Conservation (phyloP, 2,888 invertebrate species). For the Subacronicta megacephala region DNA sequence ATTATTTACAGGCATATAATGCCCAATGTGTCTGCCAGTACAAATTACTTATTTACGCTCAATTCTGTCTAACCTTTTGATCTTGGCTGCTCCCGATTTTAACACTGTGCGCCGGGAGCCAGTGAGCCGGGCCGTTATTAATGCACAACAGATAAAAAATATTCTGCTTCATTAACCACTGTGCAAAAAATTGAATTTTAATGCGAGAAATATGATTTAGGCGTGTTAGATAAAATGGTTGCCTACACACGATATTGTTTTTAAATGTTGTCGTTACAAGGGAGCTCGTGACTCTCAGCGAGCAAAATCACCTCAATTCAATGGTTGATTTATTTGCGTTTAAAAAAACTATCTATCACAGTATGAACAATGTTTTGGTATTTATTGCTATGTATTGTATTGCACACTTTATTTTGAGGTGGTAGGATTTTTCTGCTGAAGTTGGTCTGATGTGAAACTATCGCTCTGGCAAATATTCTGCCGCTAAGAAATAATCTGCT, state of each 20-base stretch:
- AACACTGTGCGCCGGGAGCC: constrained; percentile 4
- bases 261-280: background rate
- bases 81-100: constrained; percentile 15
- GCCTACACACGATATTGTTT: background rate
- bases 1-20: constrained; percentile 24
- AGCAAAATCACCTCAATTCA: too few relatives aligned
- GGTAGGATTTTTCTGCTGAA: too few relatives aligned
- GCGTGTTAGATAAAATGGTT: background rate
- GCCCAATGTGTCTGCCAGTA: constrained; percentile 34
- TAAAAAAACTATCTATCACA: too few relatives aligned
- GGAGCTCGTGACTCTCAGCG: too few relatives aligned
- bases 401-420: too few relatives aligned
- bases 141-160: constrained; percentile 41
- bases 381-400: too few relatives aligned
- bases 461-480: too few relatives aligned
- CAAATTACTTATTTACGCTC: constrained; percentile 45
- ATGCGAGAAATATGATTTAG: constrained; percentile 29
- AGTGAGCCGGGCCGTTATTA: constrained; percentile 28
- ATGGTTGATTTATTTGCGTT: too few relatives aligned
- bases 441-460: too few relatives aligned
- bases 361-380: too few relatives aligned
- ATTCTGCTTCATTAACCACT: constrained; percentile 36
- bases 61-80: constrained; percentile 36
- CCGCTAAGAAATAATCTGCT: too few relatives aligned
- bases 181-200: constrained; percentile 37